phyloP scores from a whole-genome alignment of 2,888 invertebrate genomes.

The Orthosia gracilis region DNA sequence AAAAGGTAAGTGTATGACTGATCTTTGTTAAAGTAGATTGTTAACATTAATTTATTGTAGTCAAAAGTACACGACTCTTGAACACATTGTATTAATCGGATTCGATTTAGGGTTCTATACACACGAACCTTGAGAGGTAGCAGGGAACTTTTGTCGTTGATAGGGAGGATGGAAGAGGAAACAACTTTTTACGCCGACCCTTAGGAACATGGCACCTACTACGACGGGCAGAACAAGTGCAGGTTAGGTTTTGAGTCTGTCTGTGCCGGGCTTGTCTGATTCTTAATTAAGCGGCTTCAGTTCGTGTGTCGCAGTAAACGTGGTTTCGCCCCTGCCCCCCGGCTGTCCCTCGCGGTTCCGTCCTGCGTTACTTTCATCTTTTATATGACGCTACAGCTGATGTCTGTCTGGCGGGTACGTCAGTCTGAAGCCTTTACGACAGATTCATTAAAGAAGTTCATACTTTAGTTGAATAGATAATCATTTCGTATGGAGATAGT shows the following conservation, averaged over 20 bases:
- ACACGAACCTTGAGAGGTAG: not conserved
- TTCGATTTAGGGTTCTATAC: not conserved
- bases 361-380: conserved; percentile 13
- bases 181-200: not conserved
- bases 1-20: too few relatives aligned
- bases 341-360: not conserved
- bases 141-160: not conserved
- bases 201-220: not conserved
- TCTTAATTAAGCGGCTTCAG: conserved; percentile 35
- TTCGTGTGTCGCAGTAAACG: conserved; percentile 7
- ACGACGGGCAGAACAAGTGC: not conserved
- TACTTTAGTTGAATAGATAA: not conserved
- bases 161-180: too few relatives aligned
- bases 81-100: not conserved
- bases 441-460: not conserved
- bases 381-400: conserved; percentile 13
- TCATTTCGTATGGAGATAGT: not conserved
- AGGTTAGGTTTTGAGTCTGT: not conserved
- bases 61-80: not conserved
- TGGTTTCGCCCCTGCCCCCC: not conserved
- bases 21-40: not conserved
- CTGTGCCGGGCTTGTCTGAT: not conserved
- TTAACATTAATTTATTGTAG: not conserved
- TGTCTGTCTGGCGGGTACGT: conserved; percentile 4
- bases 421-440: not conserved